Evolutionary conservation across 64 coral and sea anemone species (phyloP), one percentile per base, ranked within the genome.

Genomic region (Trachythela sp.): DNA sequence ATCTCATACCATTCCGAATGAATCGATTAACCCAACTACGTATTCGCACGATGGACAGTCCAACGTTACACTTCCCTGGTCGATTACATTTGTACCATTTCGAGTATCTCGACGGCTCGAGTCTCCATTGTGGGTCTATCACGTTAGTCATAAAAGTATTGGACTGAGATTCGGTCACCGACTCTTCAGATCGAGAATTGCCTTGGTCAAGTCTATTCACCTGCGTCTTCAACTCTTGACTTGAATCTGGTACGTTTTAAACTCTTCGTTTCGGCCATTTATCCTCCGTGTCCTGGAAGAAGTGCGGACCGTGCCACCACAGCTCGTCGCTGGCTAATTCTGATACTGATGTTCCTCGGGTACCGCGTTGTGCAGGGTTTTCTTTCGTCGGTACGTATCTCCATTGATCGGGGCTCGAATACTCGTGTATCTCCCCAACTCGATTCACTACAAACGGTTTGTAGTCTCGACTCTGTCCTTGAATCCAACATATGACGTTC

Each of bases 321-420:
- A 43, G n/a, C 24, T 39, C 24, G n/a, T 84, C 30, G 15, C 59
- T 27, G 54, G 41, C 49, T 64, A 88, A 18, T 15, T 92, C 91
- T 38, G 33, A 11, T 13, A 83, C 77, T 9, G 29, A 52, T 24
- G 87, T 35, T 24, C 85, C 91, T 51, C 91, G 77, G 39, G 85
- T 92, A 14, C 39, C 85, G 42, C 83, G 31, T 30, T 92, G 70
- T 33, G 86, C 85, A 34, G 45, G 32, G 86, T 92, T 88, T 2
- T 80, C 41, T 56, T 83, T 88, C 14, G 45, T 60, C 13, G 86
- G 68, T 26, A 88, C 71, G 71, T 88, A 60, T 38, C 75, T 29
- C 92, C 87, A 90, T 86, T 93, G 87, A 8, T 86, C 20, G 9
- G 92, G 88, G 43, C 64, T 67, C 20, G 88, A 71, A 35, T 93